Base-by-base conservation (phyloP, 2,797 vertebrate genomes). In the Notolepis coatsorum region DNA sequence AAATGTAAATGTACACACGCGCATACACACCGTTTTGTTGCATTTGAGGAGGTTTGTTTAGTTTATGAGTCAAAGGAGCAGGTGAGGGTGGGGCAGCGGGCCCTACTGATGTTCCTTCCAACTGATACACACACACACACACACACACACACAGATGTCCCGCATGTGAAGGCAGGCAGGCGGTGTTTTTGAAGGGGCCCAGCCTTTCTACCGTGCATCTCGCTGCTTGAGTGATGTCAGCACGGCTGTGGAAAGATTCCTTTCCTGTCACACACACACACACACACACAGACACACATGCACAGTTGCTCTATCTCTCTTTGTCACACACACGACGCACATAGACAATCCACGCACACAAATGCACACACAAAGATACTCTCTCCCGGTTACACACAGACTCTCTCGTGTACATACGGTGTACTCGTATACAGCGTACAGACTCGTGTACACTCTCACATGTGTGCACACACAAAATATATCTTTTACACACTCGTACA, bases 201-300 rank as follows among this genome's bases (percentile, higher is more conserved):
- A 35, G 56, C 70, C 83, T 90, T 66, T 88, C 80, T 77, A 81
- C 85, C 62, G 54, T 79, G 65, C 77, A 79, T 89, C 60, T 49
- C 9, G 17, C n/a, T 74, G 80, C 73, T 83, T 89, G 85, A 88
- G 83, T 86, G 62, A 90, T 86, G 67, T 84, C 86, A 91, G 80
- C 68, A 21, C 61, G 70, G 66, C 79, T 76, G 86, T 78, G 77
- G 85, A 91, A 86, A 89, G 90, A 90, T 86, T 91, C 80, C 78
- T 88, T 89, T 89, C 84, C 91, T 85, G 75, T 81, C 81, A 66
- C 46, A 71, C 61, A 65, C 54, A 67, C 56, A 68, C 47, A 51
- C 49, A 53, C 39, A 43, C 39, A 56, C 39, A 31, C 27, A 18
- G 7, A 42, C 35, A 45, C 25, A 47, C 59, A 54, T n/a, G 25